phyloP scores from a whole-genome alignment of 2,797 vertebrate genomes.

The Pteropus rufus region DNA sequence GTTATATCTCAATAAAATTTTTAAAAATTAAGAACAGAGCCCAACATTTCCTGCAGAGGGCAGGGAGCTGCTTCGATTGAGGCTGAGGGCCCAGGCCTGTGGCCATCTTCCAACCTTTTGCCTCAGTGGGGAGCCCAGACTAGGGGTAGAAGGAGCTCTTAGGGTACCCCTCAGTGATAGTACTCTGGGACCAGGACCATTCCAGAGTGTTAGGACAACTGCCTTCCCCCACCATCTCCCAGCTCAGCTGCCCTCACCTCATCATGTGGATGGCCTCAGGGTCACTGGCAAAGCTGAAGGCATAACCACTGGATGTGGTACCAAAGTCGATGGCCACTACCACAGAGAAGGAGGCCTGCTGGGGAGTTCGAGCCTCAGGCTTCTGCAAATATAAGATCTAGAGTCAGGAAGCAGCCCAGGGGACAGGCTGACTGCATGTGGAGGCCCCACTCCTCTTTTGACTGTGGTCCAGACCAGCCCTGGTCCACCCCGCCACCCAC shows the following conservation, averaged over 20 bases:
- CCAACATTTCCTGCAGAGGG: background rate
- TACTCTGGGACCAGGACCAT: background rate
- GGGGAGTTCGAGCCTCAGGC: constrained; percentile 83
- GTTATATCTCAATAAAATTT: background rate
- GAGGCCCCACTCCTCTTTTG: background rate
- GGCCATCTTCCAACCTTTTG: background rate
- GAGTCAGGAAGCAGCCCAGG: background rate
- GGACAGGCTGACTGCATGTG: background rate
- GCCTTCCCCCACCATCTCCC: background rate
- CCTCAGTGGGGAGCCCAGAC: background rate
- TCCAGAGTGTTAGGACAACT: background rate
- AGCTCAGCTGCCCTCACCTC: constrained; percentile 84
- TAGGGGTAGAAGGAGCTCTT: background rate
- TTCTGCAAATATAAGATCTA: constrained; percentile 81
- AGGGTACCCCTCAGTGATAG: background rate
- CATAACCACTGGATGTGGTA: constrained; percentile 96
- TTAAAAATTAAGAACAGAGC: background rate
- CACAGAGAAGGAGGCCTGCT: constrained; percentile 87
- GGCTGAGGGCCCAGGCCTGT: background rate
- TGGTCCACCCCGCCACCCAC: background rate
- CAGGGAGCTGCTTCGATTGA: background rate
- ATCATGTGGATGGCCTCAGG: constrained; percentile 98
- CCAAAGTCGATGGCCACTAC: constrained; percentile 98
- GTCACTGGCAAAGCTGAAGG: constrained; percentile 94
- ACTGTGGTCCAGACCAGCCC: background rate